Percentiles rank a stretch among this genome's conserved stretches.
Evolutionary conservation across 1,140 invertebrate genomes (phyloP).

Genomic region (Cotesia typhae): DNA sequence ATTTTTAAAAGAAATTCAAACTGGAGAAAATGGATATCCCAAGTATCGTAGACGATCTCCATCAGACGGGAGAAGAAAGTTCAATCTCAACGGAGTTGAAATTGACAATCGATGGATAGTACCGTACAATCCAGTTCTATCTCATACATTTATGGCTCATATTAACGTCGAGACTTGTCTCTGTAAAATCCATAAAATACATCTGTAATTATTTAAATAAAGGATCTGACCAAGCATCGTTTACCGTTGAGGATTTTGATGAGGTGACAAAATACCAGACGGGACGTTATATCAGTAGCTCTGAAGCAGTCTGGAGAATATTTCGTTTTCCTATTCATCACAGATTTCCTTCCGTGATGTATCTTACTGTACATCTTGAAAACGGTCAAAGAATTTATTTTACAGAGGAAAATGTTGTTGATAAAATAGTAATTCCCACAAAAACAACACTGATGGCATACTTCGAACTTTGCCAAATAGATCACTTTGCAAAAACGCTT

Average conservation of each 20-base stretch:
- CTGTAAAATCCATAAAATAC: slow-evolving; percentile 51
- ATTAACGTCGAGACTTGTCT: slow-evolving; percentile 50
- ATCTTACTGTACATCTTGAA: slow-evolving; percentile 55
- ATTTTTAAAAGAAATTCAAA: slow-evolving; percentile 49
- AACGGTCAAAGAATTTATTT: too few relatives aligned
- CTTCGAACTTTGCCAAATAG: slow-evolving; percentile 52
- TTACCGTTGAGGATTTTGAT: too few relatives aligned
- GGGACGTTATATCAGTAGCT: slow-evolving; percentile 56
- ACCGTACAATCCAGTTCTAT: slow-evolving; percentile 66
- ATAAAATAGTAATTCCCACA: slow-evolving; percentile 46
- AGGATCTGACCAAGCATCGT: too few relatives aligned
- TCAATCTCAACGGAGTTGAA: slow-evolving; percentile 31
- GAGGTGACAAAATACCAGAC: slow-evolving; percentile 51
- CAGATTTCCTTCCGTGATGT: slow-evolving; percentile 43
- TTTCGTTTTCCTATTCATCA: slow-evolving; percentile 60
- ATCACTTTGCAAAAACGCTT: neutral
- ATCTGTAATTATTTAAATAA: slow-evolving; percentile 52
- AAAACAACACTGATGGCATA: slow-evolving; percentile 59
- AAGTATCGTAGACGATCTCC: slow-evolving; percentile 28
- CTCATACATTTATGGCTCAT: slow-evolving; percentile 60
- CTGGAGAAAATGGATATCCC: slow-evolving; percentile 50
- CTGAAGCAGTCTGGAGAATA: slow-evolving; percentile 62
- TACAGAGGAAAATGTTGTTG: slow-evolving; percentile 43
- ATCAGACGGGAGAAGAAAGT: slow-evolving; percentile 15
- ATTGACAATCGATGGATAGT: slow-evolving; percentile 67